Percentiles rank a stretch among this genome's conserved stretches.
Evolutionary conservation across 2,113 vertebrate species (phyloP).

Genomic region (Gnathonemus longibarbis): DNA sequence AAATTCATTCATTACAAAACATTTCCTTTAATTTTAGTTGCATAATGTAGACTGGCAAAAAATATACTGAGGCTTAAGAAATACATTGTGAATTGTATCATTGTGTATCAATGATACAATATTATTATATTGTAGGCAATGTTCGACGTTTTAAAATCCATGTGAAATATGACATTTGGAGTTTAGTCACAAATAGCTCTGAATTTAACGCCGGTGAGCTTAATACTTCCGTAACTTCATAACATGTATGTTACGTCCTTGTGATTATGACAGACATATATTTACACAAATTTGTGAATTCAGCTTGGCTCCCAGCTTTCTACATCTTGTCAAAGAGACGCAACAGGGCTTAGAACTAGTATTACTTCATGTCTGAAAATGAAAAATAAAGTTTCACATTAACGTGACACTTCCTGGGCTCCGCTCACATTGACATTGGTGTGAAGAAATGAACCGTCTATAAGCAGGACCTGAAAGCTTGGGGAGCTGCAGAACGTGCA

Average conservation of each 20-base stretch:
- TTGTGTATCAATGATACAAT: background rate
- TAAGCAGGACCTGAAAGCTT: background rate
- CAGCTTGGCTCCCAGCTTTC: background rate
- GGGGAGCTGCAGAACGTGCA: background rate
- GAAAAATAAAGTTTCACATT: background rate
- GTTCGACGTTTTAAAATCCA: background rate
- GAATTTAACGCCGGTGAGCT: background rate
- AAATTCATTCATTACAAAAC: background rate
- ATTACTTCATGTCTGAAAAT: background rate
- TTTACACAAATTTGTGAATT: background rate
- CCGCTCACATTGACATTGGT: background rate
- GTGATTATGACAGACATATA: background rate
- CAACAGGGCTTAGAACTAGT: background rate
- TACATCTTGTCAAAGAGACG: background rate
- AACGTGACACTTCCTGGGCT: background rate
- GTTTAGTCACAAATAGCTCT: background rate
- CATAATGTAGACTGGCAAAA: background rate
- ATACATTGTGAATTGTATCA: background rate
- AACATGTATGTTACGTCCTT: background rate
- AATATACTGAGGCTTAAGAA: background rate
- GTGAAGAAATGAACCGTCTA: background rate
- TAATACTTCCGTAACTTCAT: background rate
- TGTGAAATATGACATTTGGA: background rate
- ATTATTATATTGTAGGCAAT: background rate
- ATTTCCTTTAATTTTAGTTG: background rate